phyloP scores from a whole-genome alignment of 2,888 invertebrate species.

The Subacronicta megacephala region DNA sequence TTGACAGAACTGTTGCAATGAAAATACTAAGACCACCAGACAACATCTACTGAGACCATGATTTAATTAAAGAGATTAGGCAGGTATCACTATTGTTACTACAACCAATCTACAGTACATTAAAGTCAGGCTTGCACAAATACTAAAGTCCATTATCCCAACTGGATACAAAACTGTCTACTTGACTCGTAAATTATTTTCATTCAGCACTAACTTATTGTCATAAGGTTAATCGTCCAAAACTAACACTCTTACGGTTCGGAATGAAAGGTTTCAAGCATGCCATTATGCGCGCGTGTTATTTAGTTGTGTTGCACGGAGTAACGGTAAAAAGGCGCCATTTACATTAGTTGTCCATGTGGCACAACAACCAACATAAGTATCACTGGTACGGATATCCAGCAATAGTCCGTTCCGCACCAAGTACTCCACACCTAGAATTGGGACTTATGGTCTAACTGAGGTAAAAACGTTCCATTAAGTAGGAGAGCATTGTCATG shows the following conservation, averaged over 20 bases:
- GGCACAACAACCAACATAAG: conserved; percentile 67
- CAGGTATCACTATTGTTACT: too few species aligned
- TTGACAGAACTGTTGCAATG: background rate
- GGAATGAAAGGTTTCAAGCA: conserved; percentile 68
- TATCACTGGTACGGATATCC: conserved; percentile 55
- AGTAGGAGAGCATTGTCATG: conserved; percentile 26
- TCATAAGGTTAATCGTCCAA: conserved; percentile 69
- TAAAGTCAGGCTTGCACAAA: background rate
- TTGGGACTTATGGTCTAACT: conserved; percentile 31
- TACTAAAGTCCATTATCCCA: background rate
- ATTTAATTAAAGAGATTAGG: background rate
- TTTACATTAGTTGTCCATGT: conserved; percentile 76
- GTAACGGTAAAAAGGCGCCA: conserved; percentile 82
- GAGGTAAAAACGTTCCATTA: conserved; percentile 35
- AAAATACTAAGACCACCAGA: background rate
- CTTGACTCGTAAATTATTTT: conserved; percentile 33
- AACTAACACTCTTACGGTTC: conserved; percentile 65
- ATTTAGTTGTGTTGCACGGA: conserved; percentile 74
- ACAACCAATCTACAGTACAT: too few species aligned
- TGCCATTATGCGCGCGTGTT: conserved; percentile 77
- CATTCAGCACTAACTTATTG: conserved; percentile 45
- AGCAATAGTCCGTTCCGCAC: conserved; percentile 64
- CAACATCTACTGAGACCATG: too few species aligned
- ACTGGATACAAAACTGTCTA: background rate
- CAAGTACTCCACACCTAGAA: conserved; percentile 49